Conservation (phyloP, 2,113 vertebrate genomes). For the Mastomys natalensis region DNA sequence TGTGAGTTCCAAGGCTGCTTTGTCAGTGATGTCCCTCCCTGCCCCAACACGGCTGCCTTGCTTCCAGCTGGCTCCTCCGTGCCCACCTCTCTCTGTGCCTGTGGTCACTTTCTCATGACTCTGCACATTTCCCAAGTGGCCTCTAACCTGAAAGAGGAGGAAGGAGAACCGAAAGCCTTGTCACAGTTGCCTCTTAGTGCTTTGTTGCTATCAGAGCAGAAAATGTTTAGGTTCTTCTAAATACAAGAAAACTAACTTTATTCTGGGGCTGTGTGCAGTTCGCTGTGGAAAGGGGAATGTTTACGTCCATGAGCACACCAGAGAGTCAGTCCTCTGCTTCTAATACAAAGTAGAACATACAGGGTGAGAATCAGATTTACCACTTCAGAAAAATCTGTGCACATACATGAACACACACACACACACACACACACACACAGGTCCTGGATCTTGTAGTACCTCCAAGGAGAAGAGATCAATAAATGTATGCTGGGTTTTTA, state of each 20-base stretch:
- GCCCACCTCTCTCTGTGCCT: background rate
- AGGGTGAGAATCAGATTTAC: background rate
- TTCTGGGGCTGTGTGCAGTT: background rate
- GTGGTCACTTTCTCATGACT: background rate
- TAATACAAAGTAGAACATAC: no score
- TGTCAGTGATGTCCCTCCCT: background rate
- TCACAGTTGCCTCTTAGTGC: background rate
- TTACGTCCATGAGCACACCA: background rate
- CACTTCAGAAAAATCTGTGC: background rate
- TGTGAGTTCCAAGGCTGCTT: conserved; percentile 13
- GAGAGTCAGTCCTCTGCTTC: background rate
- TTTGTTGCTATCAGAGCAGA: background rate
- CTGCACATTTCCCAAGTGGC: background rate
- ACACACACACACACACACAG: background rate
- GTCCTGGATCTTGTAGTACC: background rate
- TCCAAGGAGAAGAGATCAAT: background rate
- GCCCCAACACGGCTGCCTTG: background rate
- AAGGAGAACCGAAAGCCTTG: background rate
- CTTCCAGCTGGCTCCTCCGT: background rate
- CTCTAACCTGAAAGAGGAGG: background rate
- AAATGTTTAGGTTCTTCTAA: background rate
- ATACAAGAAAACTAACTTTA: conserved; percentile 47
- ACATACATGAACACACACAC: background rate
- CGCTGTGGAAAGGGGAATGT: background rate
- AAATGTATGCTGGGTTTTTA: background rate